Conservation (phyloP, 2,797 vertebrate genomes). For the Sparus aurata region DNA sequence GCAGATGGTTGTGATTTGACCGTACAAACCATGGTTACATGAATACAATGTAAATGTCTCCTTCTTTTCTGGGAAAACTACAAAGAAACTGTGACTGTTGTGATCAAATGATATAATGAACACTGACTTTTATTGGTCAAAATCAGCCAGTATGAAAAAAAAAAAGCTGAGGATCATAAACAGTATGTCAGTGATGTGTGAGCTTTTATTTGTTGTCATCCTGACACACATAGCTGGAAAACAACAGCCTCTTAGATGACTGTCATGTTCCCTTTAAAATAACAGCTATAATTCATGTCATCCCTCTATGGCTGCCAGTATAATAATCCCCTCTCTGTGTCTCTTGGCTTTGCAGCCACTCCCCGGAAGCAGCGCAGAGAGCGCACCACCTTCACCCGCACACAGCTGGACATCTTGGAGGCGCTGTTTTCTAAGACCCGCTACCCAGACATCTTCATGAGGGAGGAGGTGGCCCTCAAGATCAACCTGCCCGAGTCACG, state of each 20-base stretch:
- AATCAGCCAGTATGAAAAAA: not conserved
- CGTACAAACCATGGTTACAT: constrained; percentile 15
- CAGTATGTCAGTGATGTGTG: not conserved
- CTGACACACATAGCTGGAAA: not conserved
- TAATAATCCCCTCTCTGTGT: constrained; percentile 25
- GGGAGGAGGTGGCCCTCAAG: constrained; percentile 97
- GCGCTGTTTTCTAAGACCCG: constrained; percentile 97
- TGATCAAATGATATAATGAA: constrained; percentile 5
- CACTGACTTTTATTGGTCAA: not conserved
- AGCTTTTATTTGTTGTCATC: not conserved
- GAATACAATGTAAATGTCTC: not conserved
- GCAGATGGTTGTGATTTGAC: constrained; percentile 3
- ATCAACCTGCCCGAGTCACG: constrained; percentile 98
- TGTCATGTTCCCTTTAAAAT: not conserved
- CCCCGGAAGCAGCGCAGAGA: constrained; percentile 96
- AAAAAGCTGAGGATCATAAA: not conserved
- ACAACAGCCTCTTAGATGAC: not conserved
- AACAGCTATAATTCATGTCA: constrained; percentile 14
- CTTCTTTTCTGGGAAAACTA: not conserved
- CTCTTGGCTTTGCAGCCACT: constrained; percentile 70
- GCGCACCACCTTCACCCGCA: constrained; percentile 96
- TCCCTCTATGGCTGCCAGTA: not conserved
- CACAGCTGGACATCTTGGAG: constrained; percentile 97
- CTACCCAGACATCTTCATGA: constrained; percentile 99
- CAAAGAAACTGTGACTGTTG: not conserved